Evolutionary conservation across 2,113 vertebrate genomes (phyloP).

Genomic region (Podocnemis expansa): DNA sequence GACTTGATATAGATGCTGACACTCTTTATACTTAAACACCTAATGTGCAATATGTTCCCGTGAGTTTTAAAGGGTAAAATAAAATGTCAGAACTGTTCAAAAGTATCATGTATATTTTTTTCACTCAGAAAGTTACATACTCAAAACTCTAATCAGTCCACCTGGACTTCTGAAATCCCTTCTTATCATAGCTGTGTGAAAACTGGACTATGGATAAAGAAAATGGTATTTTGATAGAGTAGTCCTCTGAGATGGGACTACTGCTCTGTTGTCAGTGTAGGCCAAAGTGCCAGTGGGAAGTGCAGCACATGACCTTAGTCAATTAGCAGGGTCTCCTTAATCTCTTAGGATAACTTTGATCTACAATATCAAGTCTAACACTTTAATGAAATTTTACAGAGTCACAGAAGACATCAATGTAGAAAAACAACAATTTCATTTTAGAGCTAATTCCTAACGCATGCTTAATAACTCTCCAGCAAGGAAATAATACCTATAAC

Average conservation of each 20-base stretch:
- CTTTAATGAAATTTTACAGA: constrained; percentile 79
- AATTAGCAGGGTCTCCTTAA: constrained; percentile 76
- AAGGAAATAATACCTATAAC: constrained; percentile 71
- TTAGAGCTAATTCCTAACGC: constrained; percentile 68
- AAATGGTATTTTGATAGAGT: constrained; percentile 77
- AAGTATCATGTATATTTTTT: constrained; percentile 76
- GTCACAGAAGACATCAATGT: constrained; percentile 67
- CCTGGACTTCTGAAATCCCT: constrained; percentile 72
- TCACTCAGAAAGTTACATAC: constrained; percentile 74
- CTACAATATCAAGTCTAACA: constrained; percentile 75
- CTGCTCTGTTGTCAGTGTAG: constrained; percentile 72
- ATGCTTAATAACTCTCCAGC: constrained; percentile 72
- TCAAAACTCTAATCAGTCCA: constrained; percentile 79
- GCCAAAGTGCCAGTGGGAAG: constrained; percentile 73
- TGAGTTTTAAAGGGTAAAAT: constrained; percentile 78
- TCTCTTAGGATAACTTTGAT: constrained; percentile 76
- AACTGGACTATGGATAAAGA: constrained; percentile 72
- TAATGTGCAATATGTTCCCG: constrained; percentile 64
- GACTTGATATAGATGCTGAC: constrained; percentile 71
- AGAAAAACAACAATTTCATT: constrained; percentile 71
- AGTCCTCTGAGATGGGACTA: constrained; percentile 71
- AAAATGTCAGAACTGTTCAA: constrained; percentile 80
- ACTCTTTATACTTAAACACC: constrained; percentile 76
- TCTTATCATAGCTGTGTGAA: constrained; percentile 66
- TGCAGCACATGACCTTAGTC: constrained; percentile 74